Conservation (phyloP, 2,797 vertebrate genomes). For the Enteromius fasciolatus region DNA sequence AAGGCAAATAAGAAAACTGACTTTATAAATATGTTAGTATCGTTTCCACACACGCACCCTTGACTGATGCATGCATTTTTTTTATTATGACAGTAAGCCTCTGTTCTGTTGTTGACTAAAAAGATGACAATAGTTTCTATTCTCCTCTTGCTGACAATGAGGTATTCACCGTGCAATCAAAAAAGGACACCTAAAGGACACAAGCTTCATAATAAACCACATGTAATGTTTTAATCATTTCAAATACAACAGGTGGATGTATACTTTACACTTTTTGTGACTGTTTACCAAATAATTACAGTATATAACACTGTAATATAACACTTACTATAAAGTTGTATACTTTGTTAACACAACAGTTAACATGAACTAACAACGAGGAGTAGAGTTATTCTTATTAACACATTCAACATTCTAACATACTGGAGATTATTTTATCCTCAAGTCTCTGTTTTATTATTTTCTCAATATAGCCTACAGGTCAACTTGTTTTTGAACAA, state of each 20-base stretch:
- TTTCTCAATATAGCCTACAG: not conserved
- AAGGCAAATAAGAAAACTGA: not conserved
- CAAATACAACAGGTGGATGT: not conserved
- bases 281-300: not conserved
- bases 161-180: not conserved
- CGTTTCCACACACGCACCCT: not conserved
- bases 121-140: constrained; percentile 32
- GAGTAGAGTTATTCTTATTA: not conserved
- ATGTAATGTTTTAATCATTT: not conserved
- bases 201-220: not conserved
- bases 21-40: not conserved
- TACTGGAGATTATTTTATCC: not conserved
- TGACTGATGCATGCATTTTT: not conserved
- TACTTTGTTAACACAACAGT: not conserved
- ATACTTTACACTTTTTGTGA: not conserved
- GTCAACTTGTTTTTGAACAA: not conserved
- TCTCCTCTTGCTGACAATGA: constrained; percentile 5
- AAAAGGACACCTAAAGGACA: not conserved
- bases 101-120: constrained; percentile 26
- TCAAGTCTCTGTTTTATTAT: not conserved
- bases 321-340: not conserved
- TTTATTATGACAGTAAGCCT: constrained; percentile 8
- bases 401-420: not conserved
- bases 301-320: not conserved
- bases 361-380: not conserved